Evolutionary conservation across 2,113 vertebrate species (phyloP).

Genomic region (Montifringilla adamsi): DNA sequence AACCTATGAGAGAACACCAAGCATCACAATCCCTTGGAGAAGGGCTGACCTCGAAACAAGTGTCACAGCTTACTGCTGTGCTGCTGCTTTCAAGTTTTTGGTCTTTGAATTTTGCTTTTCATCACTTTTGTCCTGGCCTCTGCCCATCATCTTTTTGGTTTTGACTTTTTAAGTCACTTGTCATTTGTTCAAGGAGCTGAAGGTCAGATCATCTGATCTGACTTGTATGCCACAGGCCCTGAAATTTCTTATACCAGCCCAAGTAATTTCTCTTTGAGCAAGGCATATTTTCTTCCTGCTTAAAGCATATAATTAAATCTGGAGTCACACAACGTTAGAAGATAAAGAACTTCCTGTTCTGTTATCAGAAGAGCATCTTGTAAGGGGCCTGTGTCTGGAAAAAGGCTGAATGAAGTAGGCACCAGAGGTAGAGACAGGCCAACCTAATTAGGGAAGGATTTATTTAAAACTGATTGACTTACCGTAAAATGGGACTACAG

Average conservation of each 20-base stretch:
- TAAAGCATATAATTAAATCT: constrained; percentile 18
- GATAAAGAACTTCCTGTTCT: constrained; percentile 46
- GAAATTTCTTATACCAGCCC: constrained; percentile 21
- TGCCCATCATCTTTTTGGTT: neutral
- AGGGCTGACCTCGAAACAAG: neutral
- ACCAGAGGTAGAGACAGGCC: neutral
- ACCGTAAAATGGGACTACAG: neutral
- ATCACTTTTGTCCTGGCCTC: neutral
- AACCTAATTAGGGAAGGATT: neutral
- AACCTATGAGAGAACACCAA: neutral
- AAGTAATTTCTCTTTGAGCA: constrained; percentile 26
- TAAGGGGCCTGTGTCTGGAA: neutral
- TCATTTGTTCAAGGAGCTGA: neutral
- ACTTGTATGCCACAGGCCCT: neutral
- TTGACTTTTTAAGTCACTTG: neutral
- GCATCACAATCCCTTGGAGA: neutral
- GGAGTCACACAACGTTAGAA: constrained; percentile 6
- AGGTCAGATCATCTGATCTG: neutral
- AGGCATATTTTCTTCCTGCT: neutral
- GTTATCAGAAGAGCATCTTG: neutral
- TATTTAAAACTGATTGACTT: neutral
- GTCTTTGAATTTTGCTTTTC: neutral
- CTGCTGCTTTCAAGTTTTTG: neutral
- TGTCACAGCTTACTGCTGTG: neutral
- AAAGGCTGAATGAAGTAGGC: neutral